Evolutionary conservation across 2,888 invertebrate genomes (phyloP).

Genomic region (Andrena bicolor): DNA sequence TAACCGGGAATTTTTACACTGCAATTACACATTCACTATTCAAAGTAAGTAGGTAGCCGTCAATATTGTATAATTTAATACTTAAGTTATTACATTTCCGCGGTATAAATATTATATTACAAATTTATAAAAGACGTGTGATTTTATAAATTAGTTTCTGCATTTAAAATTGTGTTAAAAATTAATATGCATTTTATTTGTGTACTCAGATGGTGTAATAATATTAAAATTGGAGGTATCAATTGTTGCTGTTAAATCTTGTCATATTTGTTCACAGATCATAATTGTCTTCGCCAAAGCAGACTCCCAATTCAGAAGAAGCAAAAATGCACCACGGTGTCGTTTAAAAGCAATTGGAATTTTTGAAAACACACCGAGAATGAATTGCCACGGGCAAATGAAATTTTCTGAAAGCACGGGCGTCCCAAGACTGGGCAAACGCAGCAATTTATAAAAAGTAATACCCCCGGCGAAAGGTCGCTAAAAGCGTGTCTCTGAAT

Average conservation of each 20-base stretch:
- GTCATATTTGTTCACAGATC: too few relatives aligned
- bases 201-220: too few relatives aligned
- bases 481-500: not conserved
- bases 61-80: not conserved
- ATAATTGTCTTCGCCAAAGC: too few relatives aligned
- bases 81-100: not conserved
- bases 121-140: too few relatives aligned
- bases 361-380: not conserved
- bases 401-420: not conserved
- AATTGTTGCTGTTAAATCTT: too few relatives aligned
- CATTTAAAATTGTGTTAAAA: too few relatives aligned
- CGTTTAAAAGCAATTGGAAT: not conserved
- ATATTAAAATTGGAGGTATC: too few relatives aligned
- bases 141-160: not conserved
- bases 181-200: too few relatives aligned
- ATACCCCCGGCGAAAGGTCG: not conserved
- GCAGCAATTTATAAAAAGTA: not conserved
- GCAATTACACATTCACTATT: slow-evolving; percentile 30
- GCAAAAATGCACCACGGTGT: too few relatives aligned
- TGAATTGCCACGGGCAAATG: not conserved
- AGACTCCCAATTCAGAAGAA: too few relatives aligned
- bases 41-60: slow-evolving; percentile 8
- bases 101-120: too few relatives aligned
- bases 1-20: slow-evolving; percentile 38
- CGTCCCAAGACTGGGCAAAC: not conserved